Conservation (phyloP, 53 echinoderm and acorn worm genomes). For the Echinarachnius parma region DNA sequence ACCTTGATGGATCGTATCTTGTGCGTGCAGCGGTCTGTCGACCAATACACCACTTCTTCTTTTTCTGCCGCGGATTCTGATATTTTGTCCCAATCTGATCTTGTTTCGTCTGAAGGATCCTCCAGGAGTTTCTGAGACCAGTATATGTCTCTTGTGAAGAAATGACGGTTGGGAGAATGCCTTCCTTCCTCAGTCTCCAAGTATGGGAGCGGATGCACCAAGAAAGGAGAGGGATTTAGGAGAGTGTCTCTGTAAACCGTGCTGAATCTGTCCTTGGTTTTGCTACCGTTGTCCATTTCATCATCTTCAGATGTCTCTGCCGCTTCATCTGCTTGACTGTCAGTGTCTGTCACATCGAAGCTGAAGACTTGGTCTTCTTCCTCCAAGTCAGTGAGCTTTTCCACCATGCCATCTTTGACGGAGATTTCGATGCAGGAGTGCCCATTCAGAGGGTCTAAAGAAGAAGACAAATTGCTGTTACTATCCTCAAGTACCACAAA, state of each 20-base stretch:
- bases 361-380: constrained; percentile 25
- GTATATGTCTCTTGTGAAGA: constrained; percentile 65
- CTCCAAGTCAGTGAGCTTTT: constrained; percentile 7
- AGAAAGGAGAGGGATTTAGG: constrained; percentile 68
- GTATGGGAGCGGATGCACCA: constrained; percentile 61
- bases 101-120: too few species aligned
- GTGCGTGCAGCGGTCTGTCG: constrained; percentile 45
- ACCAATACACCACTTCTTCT: constrained; percentile 37
- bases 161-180: constrained; percentile 48
- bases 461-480: too few species aligned
- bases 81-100: too few species aligned
- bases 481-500: too few species aligned
- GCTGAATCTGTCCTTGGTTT: constrained; percentile 41
- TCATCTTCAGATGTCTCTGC: constrained; percentile 23
- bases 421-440: too few species aligned
- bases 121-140: constrained; percentile 58
- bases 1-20: constrained; percentile 1
- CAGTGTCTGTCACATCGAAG: constrained; percentile 40
- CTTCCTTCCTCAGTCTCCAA: constrained; percentile 67
- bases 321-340: constrained; percentile 52
- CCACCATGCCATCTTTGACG: not conserved
- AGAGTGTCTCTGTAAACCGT: constrained; percentile 39
- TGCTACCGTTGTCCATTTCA: too few species aligned
- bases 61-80: not conserved
- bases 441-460: too few species aligned